Percentiles rank a stretch among this genome's conserved stretches.
Conservation (phyloP, 2,888 invertebrate species). For the Hypomecis punctinalis region DNA sequence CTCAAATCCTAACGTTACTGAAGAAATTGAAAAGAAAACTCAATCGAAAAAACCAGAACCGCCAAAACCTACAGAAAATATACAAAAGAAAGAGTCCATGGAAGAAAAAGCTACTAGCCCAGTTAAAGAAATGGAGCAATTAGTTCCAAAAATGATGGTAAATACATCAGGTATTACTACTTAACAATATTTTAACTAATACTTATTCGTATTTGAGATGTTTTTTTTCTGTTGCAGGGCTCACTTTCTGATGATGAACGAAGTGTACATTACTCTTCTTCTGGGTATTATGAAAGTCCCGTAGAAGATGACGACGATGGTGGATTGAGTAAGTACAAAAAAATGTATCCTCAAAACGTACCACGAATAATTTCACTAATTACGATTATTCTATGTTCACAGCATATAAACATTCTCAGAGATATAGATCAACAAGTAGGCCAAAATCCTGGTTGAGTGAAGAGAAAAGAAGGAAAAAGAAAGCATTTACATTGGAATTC, state of each 20-base stretch:
- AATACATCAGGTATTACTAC: neutral
- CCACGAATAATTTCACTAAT: neutral
- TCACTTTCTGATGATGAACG: slow-evolving; percentile 89
- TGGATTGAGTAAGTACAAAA: slow-evolving; percentile 72
- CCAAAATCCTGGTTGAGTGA: slow-evolving; percentile 87
- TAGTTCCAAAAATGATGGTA: slow-evolving; percentile 77
- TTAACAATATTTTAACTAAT: neutral
- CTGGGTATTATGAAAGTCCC: slow-evolving; percentile 91
- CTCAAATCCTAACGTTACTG: slow-evolving; percentile 77
- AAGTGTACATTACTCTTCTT: slow-evolving; percentile 89
- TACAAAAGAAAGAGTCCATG: slow-evolving; percentile 21
- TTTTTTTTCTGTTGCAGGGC: slow-evolving; percentile 64
- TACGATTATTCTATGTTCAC: slow-evolving; percentile 37
- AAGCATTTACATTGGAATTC: slow-evolving; percentile 91
- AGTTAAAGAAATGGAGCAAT: slow-evolving; percentile 2
- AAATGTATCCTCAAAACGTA: neutral
- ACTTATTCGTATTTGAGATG: neutral
- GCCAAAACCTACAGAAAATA: slow-evolving; percentile 49
- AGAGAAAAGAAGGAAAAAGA: slow-evolving; percentile 89
- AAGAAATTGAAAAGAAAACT: slow-evolving; percentile 62
- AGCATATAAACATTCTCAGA: slow-evolving; percentile 83
- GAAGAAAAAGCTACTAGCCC: slow-evolving; percentile 57
- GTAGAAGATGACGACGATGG: slow-evolving; percentile 87
- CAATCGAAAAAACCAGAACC: slow-evolving; percentile 65
- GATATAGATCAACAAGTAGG: slow-evolving; percentile 74